These are phyloP conservation scores for Vultur gryphus DNA, from an alignment of 2,797 vertebrate genomes.

Conservation along the genomic window DNA sequence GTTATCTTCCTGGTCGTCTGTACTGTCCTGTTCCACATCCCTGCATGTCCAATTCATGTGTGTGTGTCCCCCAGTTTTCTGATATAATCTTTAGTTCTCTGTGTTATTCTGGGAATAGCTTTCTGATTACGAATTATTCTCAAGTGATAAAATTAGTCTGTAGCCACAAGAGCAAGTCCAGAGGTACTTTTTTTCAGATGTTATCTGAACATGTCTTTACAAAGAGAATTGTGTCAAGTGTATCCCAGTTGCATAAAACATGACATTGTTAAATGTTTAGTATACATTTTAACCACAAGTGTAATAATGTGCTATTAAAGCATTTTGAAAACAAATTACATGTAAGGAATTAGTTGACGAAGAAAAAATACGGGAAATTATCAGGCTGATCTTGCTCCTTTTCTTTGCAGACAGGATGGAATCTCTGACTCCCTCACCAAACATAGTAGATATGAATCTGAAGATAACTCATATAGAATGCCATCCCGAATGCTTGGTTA, in stretches of 20 bases:
- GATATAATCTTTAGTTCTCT: background rate
- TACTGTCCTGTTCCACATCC: fast-evolving
- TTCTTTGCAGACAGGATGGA: conserved; percentile 74
- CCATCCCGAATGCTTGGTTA: conserved; percentile 76
- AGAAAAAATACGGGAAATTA: background rate
- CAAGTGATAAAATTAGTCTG: background rate
- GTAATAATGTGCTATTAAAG: background rate
- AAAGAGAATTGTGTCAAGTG: background rate
- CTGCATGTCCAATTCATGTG: background rate
- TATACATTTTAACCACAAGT: background rate
- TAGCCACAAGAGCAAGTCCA: background rate
- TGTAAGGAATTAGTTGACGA: background rate
- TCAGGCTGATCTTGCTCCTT: conserved; percentile 10
- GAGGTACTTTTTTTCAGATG: background rate
- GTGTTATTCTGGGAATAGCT: background rate
- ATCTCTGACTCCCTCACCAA: conserved; percentile 40
- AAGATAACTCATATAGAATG: conserved; percentile 84
- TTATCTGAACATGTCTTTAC: background rate
- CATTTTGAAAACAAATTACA: background rate
- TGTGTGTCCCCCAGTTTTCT: background rate
- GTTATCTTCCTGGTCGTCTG: background rate
- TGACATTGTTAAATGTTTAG: background rate
- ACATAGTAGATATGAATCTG: conserved; percentile 76
- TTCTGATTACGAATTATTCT: background rate
- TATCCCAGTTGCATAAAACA: background rate